Conservation (phyloP, 2,113 vertebrate species). For the Cryptoleucopteryx plumbea region DNA sequence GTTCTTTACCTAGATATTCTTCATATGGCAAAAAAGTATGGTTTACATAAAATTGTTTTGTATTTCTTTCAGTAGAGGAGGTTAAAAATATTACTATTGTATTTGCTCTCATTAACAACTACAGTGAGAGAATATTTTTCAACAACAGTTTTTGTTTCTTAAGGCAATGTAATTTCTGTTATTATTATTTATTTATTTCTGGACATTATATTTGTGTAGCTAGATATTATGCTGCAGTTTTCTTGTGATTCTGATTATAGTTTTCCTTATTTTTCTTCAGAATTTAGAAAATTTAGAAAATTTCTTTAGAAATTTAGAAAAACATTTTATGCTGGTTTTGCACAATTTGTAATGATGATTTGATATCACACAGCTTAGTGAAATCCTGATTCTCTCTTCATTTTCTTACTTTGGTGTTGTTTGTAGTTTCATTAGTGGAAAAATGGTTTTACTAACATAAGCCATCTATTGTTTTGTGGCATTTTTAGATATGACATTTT, state of each 20-base stretch:
- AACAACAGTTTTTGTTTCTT: background rate
- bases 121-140: background rate
- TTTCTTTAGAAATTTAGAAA: background rate
- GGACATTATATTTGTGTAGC: background rate
- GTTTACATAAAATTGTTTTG: background rate
- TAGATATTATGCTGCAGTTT: background rate
- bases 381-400: background rate
- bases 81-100: background rate
- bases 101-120: background rate
- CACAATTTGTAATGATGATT: background rate
- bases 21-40: background rate
- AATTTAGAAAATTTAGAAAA: background rate
- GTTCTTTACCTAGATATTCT: background rate
- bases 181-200: background rate
- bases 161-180: background rate
- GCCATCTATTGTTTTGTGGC: background rate
- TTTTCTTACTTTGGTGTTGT: background rate
- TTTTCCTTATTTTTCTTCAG: background rate
- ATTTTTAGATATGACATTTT: background rate
- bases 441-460: background rate
- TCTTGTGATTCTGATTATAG: background rate
- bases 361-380: background rate
- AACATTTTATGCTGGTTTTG: background rate
- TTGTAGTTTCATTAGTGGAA: background rate
- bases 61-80: background rate